A percentile compares a stretch with the other conserved stretches of the same genome.
Evolutionary conservation across 2,888 invertebrate genomes (phyloP).

Genomic region (Ectemnius continuus): DNA sequence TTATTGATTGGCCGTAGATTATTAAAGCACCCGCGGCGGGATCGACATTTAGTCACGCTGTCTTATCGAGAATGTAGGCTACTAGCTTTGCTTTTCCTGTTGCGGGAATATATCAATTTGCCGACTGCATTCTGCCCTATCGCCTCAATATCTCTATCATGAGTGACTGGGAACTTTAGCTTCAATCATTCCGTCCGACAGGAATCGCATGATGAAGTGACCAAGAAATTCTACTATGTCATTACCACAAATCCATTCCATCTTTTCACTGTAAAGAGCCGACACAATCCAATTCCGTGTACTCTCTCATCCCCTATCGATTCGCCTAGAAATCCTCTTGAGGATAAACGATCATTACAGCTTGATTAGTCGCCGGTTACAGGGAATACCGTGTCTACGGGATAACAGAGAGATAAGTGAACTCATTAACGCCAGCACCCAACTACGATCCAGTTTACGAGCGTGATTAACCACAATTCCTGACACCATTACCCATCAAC

Average conservation of each 20-base stretch:
- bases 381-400: background rate
- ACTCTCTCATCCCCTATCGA: background rate
- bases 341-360: conserved; percentile 11
- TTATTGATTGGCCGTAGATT: conserved; percentile 49
- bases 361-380: conserved; percentile 4
- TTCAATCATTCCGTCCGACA: conserved; percentile 30
- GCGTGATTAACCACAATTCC: too few relatives aligned
- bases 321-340: background rate
- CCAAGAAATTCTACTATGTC: background rate
- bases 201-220: conserved; percentile 16
- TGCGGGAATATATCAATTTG: conserved; percentile 54
- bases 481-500: too few relatives aligned
- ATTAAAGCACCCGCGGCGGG: conserved; percentile 33
- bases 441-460: too few relatives aligned
- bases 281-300: background rate
- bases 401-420: conserved; percentile 12
- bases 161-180: conserved; percentile 34
- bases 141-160: conserved; percentile 29
- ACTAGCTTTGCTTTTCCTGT: conserved; percentile 48
- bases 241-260: background rate
- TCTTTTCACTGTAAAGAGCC: background rate
- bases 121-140: conserved; percentile 38
- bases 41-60: conserved; percentile 50
- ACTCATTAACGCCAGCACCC: conserved; percentile 1
- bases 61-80: conserved; percentile 55